phyloP scores from a whole-genome alignment of 2,113 vertebrate genomes.

The Odocoileus hemionus region DNA sequence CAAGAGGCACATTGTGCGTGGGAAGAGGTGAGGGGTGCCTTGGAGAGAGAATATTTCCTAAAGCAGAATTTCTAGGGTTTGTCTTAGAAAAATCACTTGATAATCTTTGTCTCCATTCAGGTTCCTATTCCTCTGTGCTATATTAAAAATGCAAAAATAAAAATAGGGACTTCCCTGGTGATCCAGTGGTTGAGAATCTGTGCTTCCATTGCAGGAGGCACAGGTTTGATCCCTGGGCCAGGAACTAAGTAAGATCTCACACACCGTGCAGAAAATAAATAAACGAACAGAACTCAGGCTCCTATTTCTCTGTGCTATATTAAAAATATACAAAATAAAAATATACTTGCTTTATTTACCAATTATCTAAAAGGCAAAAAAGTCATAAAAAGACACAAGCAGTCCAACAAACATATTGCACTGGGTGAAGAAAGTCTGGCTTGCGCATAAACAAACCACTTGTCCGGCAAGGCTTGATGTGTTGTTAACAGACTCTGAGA shows the following conservation, averaged over 20 bases:
- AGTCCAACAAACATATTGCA: slow-evolving; percentile 79
- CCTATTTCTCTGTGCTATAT: background rate
- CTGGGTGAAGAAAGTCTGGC: slow-evolving; percentile 75
- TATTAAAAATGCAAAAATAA: slow-evolving; percentile 64
- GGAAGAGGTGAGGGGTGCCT: rapidly evolving
- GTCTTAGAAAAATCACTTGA: background rate
- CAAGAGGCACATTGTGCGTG: rapidly evolving
- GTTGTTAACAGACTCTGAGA: slow-evolving; percentile 59
- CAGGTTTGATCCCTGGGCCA: background rate
- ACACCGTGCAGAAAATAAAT: background rate
- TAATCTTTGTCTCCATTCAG: background rate
- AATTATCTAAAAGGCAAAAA: slow-evolving; percentile 84
- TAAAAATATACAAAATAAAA: slow-evolving; percentile 63
- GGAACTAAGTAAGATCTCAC: background rate
- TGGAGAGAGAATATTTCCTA: background rate
- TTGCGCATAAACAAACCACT: slow-evolving; percentile 63
- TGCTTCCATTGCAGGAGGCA: background rate
- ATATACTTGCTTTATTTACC: slow-evolving; percentile 85
- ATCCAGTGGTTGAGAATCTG: background rate
- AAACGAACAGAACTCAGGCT: background rate
- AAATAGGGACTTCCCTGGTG: slow-evolving; percentile 67
- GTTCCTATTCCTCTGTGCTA: background rate
- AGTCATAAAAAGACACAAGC: slow-evolving; percentile 85
- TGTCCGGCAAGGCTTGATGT: slow-evolving; percentile 62
- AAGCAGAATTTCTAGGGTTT: background rate